phyloP scores from a whole-genome alignment of 2,797 vertebrate species.

The Apodemus agrarius region DNA sequence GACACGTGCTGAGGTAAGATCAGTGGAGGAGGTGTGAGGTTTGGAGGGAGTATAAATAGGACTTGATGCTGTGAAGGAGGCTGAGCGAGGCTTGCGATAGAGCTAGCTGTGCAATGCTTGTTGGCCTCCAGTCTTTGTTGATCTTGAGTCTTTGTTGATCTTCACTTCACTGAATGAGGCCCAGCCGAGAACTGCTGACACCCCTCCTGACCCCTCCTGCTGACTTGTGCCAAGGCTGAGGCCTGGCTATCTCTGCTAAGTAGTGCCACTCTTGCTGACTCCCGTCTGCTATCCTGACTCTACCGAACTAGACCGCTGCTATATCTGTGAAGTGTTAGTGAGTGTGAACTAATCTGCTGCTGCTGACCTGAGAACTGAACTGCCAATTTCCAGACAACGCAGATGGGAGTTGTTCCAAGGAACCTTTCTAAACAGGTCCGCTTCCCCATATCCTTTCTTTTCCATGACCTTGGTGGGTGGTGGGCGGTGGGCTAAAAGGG shows the following conservation, averaged over 20 bases:
- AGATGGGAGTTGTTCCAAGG: not conserved
- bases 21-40: not conserved
- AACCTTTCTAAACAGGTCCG: not conserved
- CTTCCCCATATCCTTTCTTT: not conserved
- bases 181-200: not conserved
- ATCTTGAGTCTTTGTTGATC: not conserved
- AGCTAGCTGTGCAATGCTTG: not conserved
- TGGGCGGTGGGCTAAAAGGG: not conserved
- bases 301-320: not conserved
- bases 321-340: not conserved
- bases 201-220: not conserved
- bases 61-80: not conserved
- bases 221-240: not conserved
- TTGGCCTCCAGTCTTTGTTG: no score
- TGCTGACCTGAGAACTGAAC: not conserved
- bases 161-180: not conserved
- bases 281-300: not conserved
- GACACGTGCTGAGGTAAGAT: not conserved
- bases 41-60: not conserved
- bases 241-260: not conserved
- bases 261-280: not conserved
- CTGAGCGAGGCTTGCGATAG: not conserved
- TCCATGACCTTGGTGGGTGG: not conserved
- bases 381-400: not conserved
- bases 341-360: not conserved